Base-by-base conservation (phyloP, 1,140 invertebrate species). In the Aplysia californica region DNA sequence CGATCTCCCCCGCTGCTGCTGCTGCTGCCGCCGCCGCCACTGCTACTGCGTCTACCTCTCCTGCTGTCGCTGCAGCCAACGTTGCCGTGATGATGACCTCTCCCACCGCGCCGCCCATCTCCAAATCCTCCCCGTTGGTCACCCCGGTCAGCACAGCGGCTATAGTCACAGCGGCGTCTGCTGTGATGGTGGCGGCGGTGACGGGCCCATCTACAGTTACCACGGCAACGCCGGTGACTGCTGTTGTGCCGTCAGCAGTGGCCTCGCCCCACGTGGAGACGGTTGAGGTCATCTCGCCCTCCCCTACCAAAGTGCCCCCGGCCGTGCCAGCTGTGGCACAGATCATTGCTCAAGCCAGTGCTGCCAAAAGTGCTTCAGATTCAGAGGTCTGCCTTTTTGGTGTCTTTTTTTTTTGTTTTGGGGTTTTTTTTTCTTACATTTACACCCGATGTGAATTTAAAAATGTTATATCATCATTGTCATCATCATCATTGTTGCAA, bases 81-180 rank as follows among this genome's bases (percentile, higher is more conserved):
- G 87, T n/a, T 50, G n/a, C n/a, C 44, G n/a, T n/a, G n/a, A n/a
- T n/a, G n/a, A n/a, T n/a, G n/a, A n/a, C n/a, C n/a, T n/a, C n/a
- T n/a, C n/a, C n/a, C n/a, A n/a, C n/a, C n/a, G n/a, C n/a, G n/a
- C n/a, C n/a, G n/a, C n/a, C n/a, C n/a, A n/a, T n/a, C n/a, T n/a
- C n/a, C n/a, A n/a, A n/a, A n/a, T n/a, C n/a, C n/a, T 82, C 41
- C 15, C 58, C 33, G n/a, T 41, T 50, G n/a, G 65, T 50, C 86
- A 15, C 86, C 87, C 50, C 88, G 89, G 67, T 91, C 90, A 76
- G 88, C 68, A 67, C 79, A 69, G 79, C 76, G 36, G 35, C 74
- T 69, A 65, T 78, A 41, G 58, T 71, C n/a, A 83, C 75, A 68
- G 65, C 44, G 44, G n/a, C 44, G 44, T 50, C 44, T 10, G n/a